phyloP scores from a whole-genome alignment of 2,113 vertebrate genomes.

The Raja brachyura region DNA sequence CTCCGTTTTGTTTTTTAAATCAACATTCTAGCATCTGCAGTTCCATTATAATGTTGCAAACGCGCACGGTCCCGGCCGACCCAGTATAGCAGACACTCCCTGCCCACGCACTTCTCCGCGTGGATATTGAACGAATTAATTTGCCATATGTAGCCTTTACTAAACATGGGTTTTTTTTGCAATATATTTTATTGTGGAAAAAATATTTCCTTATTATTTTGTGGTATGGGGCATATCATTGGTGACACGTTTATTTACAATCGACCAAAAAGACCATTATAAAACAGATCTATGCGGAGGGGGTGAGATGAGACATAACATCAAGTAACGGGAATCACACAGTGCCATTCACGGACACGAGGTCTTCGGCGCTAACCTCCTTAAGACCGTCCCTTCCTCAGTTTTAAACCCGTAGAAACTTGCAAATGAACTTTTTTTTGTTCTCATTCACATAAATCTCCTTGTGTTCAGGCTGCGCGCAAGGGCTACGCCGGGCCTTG shows the following conservation, averaged over 20 bases:
- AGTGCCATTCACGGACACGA: conserved; percentile 8
- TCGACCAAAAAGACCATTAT: conserved; percentile 1
- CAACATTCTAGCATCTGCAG: no score
- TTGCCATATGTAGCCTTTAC: background rate
- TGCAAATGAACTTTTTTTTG: background rate
- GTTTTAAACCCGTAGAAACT: conserved; percentile 29
- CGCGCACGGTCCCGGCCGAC: background rate
- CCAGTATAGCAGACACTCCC: background rate
- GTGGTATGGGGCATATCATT: conserved; percentile 11
- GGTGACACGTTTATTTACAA: conserved; percentile 31
- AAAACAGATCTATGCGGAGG: background rate
- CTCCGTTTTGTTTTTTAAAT: no score
- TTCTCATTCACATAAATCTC: background rate
- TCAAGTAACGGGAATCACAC: background rate
- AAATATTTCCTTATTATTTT: conserved; percentile 38
- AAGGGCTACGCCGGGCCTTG: background rate
- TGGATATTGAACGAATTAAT: background rate
- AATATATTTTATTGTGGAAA: conserved; percentile 38
- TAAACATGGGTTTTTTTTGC: background rate
- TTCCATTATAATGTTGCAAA: background rate
- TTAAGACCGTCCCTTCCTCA: background rate
- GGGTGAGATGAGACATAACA: conserved; percentile 18
- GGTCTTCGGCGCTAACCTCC: conserved; percentile 4
- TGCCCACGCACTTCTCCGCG: background rate
- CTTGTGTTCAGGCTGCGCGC: background rate